Base-by-base conservation (phyloP, 2,797 vertebrate genomes). In the Chelon auratus region DNA sequence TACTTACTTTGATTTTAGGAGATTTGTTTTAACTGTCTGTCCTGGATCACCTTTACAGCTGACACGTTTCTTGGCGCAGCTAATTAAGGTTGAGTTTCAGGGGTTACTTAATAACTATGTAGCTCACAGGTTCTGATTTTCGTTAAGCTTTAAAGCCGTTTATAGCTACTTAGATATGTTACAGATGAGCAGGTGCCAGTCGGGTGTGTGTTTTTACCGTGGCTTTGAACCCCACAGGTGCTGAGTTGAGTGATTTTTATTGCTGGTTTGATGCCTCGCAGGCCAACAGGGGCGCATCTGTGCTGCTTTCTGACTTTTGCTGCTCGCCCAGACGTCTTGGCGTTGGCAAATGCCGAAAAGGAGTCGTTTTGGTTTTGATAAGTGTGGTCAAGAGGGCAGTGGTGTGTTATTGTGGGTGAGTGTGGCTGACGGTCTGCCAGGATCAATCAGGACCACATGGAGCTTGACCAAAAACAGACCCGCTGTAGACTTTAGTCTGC, bases 151-250 rank as follows among this genome's bases (percentile, higher is more conserved):
- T 81, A 86, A 84, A 85, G 72, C 72, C 8, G 63, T 73, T 85
- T 68, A 87, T 84, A 67, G 78, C 7, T 12, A 80, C 45, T 78
- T 72, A 8, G 67, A 59, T 68, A 15, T 77, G 77, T 79, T 71
- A 68, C 82, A 80, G 82, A 81, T 64, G 74, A 87, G 77, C 86
- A 88, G 88, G 82, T 86, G 87, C 22, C 62, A 43, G 43, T 43
- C 17, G 17, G 62, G 30, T 33, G 63, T 84, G 70, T 83, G 65
- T 61, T 71, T 81, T 84, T 76, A 78, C 81, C 55, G 50, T 33
- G 50, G 24, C 88, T 89, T 87, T 87, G 75, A 85, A 77, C 72
- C 62, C 48, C 54, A 13, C 85, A 84, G 84, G 84, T 88, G 85
- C 69, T 72, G 78, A 83, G 75, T 58, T 4, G 9, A 69, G 66